These are phyloP conservation scores for Pionites leucogaster DNA, from an alignment of 2,113 vertebrate species.

Conservation along the genomic window DNA sequence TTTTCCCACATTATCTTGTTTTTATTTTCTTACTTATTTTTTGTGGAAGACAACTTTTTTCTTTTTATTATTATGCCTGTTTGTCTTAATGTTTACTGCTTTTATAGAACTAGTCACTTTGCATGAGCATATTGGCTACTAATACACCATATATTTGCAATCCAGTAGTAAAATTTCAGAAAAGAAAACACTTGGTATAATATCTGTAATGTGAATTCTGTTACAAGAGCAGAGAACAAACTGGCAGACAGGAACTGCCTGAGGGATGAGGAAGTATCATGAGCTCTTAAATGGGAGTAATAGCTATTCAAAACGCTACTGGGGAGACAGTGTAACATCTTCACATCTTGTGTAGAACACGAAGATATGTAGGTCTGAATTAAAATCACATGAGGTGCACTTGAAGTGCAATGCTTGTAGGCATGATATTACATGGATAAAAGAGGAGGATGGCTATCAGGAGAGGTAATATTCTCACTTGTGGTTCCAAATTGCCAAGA, in stretches of 20 bases:
- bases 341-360: neutral
- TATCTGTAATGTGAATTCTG: neutral
- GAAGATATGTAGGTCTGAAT: neutral
- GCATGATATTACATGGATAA: neutral
- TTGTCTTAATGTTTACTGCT: neutral
- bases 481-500: neutral
- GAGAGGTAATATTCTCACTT: neutral
- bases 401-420: neutral
- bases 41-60: neutral
- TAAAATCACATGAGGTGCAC: neutral
- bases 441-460: neutral
- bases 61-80: neutral
- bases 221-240: neutral
- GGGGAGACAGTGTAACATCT: neutral
- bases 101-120: neutral
- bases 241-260: neutral
- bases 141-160: neutral
- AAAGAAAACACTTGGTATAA: neutral
- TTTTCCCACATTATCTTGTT: neutral
- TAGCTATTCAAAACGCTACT: neutral
- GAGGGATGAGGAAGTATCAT: neutral
- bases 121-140: neutral
- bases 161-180: neutral
- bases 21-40: neutral
- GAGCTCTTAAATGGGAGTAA: neutral